A percentile compares a stretch with the other conserved stretches of the same genome.
Conservation (phyloP, 2,888 invertebrate genomes). For the Cremastobaeus sp. region DNA sequence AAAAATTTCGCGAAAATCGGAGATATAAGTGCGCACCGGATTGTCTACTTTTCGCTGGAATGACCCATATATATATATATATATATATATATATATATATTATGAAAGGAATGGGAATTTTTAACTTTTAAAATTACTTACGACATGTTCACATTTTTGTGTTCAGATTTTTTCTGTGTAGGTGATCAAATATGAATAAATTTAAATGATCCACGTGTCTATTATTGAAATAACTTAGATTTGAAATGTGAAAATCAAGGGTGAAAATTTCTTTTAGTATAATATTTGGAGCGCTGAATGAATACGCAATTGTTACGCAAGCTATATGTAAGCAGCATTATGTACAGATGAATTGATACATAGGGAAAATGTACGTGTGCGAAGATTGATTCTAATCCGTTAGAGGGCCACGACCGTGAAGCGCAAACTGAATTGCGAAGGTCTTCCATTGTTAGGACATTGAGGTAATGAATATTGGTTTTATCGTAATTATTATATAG, state of each 20-base stretch:
- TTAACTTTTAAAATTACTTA: too few species aligned
- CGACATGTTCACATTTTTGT: too few species aligned
- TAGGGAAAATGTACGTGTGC: slow-evolving; percentile 33
- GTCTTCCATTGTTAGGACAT: slow-evolving; percentile 43
- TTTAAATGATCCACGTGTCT: not conserved
- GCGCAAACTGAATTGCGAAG: slow-evolving; percentile 47
- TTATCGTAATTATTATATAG: slow-evolving; percentile 36
- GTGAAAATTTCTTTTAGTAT: not conserved
- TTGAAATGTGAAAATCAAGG: not conserved
- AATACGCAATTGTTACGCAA: slow-evolving; percentile 35
- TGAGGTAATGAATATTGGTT: slow-evolving; percentile 25
- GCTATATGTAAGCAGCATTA: slow-evolving; percentile 22
- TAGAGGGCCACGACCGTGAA: slow-evolving; percentile 46
- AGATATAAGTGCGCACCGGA: too few species aligned
- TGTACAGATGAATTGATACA: slow-evolving; percentile 39
- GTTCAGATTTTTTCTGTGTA: too few species aligned
- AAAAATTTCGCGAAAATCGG: too few species aligned
- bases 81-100: too few species aligned
- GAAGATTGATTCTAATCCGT: slow-evolving; percentile 39
- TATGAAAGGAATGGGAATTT: too few species aligned
- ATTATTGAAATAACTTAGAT: not conserved
- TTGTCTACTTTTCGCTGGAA: too few species aligned
- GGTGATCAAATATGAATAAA: too few species aligned
- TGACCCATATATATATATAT: too few species aligned
- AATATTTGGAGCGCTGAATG: slow-evolving; percentile 25